Evolutionary conservation across 2,113 vertebrate species (phyloP), one percentile per base, ranked within the genome.

Genomic region (Forbesichthys agassizii): DNA sequence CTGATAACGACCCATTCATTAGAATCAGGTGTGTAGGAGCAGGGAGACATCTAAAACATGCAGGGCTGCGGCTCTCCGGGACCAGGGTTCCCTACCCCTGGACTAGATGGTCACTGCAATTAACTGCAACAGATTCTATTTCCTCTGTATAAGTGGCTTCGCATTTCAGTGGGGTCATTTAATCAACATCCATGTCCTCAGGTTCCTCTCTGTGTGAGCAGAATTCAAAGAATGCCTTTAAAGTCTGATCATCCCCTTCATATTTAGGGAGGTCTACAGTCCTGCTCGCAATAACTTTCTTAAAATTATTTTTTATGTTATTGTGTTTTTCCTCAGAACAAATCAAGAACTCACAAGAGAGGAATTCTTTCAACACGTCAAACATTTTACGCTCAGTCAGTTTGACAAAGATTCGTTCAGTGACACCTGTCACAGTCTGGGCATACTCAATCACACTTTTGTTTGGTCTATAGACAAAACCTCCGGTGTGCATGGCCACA

Each of bases 171-270:
- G 14, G 27, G 3, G 5, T 9, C n/a, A 2, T 6, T 67, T 33
- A 68, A 3, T 36, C 2, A 10, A 2, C 10, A 2, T 77, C 77
- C 20, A 85, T 88, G 11, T 27, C 20, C 20, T 27, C 20, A 27
- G 73, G 54, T 13, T 66, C 47, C 0, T 70, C 65, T 64, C 0
- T 58, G 9, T 36, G 48, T 27, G 0, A 48, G n/a, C 79, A 3
- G 1, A 77, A 68, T 3, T 60, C 4, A 56, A 70, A 75, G 9
- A 83, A 77, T 3, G 0, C 2, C 20, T 61, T 74, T 13, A 76
- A 20, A 36, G 0, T 27, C 11, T 12, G 0, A 0, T 83, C 58
- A 14, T 14, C 14, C 20, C 16, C 12, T 56, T 9, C 27, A 8
- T 20, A 10, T n/a, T 56, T n/a, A 7, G 20, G 9, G 20, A 56